Percentiles rank a stretch among this genome's conserved stretches.
Evolutionary conservation across 2,113 vertebrate genomes (phyloP).

Genomic region (Brienomyrus longianalis): DNA sequence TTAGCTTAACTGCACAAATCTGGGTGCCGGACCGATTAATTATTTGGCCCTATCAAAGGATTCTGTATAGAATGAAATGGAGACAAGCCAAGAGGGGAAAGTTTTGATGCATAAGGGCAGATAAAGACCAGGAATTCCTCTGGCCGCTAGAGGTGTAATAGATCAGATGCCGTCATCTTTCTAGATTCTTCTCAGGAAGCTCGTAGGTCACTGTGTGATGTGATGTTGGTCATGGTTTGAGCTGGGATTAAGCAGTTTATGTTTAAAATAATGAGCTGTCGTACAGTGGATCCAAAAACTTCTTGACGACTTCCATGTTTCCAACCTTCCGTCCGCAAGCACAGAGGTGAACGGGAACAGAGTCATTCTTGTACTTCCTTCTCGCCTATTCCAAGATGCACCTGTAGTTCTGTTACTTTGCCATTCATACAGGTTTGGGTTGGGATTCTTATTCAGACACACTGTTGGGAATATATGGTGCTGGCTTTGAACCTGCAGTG

Average conservation of each 20-base stretch:
- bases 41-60: conserved; percentile 19
- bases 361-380: not conserved
- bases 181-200: not conserved
- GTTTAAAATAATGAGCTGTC: not conserved
- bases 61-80: conserved; percentile 19
- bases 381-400: not conserved
- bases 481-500: not conserved
- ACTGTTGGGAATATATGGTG: not conserved
- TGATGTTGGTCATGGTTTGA: not conserved
- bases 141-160: conserved; percentile 18
- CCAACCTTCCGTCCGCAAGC: not conserved
- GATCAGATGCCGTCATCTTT: conserved; percentile 24
- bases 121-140: conserved; percentile 18
- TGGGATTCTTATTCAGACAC: not conserved
- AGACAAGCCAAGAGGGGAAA: conserved; percentile 13
- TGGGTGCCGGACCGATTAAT: conserved; percentile 30
- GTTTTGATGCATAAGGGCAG: conserved; percentile 33
- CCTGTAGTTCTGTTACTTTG: not conserved
- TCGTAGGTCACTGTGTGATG: not conserved
- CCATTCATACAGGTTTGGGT: not conserved
- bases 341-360: no score
- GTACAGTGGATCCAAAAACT: not conserved
- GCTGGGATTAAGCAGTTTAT: not conserved
- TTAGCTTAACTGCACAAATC: conserved; percentile 35
- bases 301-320: not conserved